Base-by-base conservation (phyloP, 35 echinoderm and acorn worm genomes). In the Eucidaris tribuloides region DNA sequence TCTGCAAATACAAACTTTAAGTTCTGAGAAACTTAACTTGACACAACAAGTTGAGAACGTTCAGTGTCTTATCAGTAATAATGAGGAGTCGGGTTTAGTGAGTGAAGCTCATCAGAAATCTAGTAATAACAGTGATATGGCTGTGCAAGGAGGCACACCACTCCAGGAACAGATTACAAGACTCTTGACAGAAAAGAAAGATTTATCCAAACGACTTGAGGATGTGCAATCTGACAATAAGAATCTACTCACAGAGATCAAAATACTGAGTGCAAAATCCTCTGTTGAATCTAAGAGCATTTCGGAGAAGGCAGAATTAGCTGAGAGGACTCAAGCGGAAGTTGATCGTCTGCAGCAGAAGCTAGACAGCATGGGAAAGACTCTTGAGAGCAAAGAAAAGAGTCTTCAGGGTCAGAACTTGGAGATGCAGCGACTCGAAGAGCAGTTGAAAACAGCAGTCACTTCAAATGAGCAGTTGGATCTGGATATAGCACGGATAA, bases 401-500 rank as follows among this genome's bases (percentile, higher is more conserved):
- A 41, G 11, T 41, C 40, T 74, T 2, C 68, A 74, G 30, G 37
- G 14, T 14, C 68, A 74, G 19, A 74, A 36, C 36, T 42, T 74
- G 29, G 68, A 74, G 41, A 74, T 27, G 41, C 68, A 74, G 41
- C 29, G 41, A 22, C 29, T 74, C 5, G 61, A 68, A 50, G 62
- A 39, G 35, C 65, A 63, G 42, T 45, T 84, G 4, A 71, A 71
- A 40, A 63, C 43, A 46, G 36, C 60, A 46, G 15, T 84, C 27
- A 65, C 62, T 62, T 32, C n/a, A 45, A 91, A 72, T 14, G 68
- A 74, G 3, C 61, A 84, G n/a, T 24, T 82, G 2, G 6, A 82
- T n/a, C 56, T 25, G 18, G 85, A 92, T 33, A 82, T 82, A 14
- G 77, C 62, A 41, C 15, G 42, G 45, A 41, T 87, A 19, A 19